Base-by-base conservation (phyloP, 2,113 vertebrate genomes). In the Baryphthengus martii region DNA sequence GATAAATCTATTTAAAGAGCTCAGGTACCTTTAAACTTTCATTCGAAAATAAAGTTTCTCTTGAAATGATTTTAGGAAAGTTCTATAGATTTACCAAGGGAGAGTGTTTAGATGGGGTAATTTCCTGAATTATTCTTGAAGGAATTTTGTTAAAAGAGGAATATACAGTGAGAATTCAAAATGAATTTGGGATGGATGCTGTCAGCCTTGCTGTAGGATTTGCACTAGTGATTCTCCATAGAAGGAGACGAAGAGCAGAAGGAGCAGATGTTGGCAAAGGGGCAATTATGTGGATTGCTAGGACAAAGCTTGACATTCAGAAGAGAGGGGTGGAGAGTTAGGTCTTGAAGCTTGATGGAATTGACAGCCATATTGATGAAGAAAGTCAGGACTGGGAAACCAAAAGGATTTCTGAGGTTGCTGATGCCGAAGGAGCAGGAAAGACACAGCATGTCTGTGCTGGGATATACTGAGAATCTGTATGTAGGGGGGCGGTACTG, bases 191-290 rank as follows among this genome's bases (percentile, higher is more conserved):
- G n/a, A 78, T 89, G 3, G 7, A 31, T 92, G 73, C 80, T 81
- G 52, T 87, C 93, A 85, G 84, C 73, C 73, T 85, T 92, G 42
- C 73, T 89, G 76, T 84, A 92, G 79, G 47, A 89, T 93, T 95
- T 89, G 56, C 65, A 63, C 44, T 55, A 92, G 80, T 0, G 0
- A 52, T 85, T 95, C 65, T 75, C 76, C 83, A 56, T 78, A 92
- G 89, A 93, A 96, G 91, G 95, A 93, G 73, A 92, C 45, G 49
- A 93, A 59, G 80, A 92, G 63, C 61, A 68, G 86, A 90, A 92
- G 40, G 59, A 78, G 73, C 47, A 77, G 70, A 75, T 78, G 65
- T 40, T 93, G 76, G 42, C 56, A 84, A 71, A 79, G 37, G 39
- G 29, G 21, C 70, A 42, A 56, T 33, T 25, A 10, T 65, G 17